Percentiles rank a stretch among this genome's conserved stretches.
Conservation (phyloP, 2,797 vertebrate genomes). For the Arrhamphus sclerolepis region DNA sequence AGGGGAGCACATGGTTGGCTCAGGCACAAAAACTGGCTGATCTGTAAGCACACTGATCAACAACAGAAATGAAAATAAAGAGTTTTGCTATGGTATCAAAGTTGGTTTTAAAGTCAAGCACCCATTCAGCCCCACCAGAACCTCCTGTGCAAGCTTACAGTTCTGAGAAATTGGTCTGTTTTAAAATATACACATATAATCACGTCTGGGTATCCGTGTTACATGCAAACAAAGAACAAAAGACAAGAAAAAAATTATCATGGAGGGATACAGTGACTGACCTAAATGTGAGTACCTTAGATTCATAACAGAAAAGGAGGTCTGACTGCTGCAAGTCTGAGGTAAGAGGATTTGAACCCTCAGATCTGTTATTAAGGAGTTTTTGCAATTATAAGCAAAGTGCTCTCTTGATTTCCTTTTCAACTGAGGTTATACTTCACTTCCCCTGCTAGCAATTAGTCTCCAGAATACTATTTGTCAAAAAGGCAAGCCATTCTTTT, state of each 20-base stretch:
- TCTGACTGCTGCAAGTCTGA: constrained; percentile 16
- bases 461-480: constrained; percentile 76
- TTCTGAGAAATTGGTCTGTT: background rate
- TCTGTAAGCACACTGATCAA: constrained; percentile 44
- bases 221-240: background rate
- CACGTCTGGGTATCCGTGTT: no score
- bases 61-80: constrained; percentile 52
- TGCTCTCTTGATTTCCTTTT: constrained; percentile 55
- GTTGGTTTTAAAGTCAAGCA: constrained; percentile 24
- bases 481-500: constrained; percentile 63
- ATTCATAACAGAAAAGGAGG: constrained; percentile 24
- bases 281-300: constrained; percentile 35
- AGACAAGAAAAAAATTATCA: constrained; percentile 14
- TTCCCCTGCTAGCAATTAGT: constrained; percentile 80
- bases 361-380: constrained; percentile 60
- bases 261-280: constrained; percentile 15
- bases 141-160: constrained; percentile 15
- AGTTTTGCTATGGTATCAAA: constrained; percentile 22
- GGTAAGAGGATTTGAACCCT: constrained; percentile 39
- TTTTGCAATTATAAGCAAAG: constrained; percentile 63
- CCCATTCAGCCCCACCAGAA: background rate
- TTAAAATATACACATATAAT: no score
- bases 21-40: constrained; percentile 40
- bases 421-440: constrained; percentile 65
- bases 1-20: constrained; percentile 58